Conservation (phyloP, 2,888 invertebrate genomes). For the Macrophya annulata region DNA sequence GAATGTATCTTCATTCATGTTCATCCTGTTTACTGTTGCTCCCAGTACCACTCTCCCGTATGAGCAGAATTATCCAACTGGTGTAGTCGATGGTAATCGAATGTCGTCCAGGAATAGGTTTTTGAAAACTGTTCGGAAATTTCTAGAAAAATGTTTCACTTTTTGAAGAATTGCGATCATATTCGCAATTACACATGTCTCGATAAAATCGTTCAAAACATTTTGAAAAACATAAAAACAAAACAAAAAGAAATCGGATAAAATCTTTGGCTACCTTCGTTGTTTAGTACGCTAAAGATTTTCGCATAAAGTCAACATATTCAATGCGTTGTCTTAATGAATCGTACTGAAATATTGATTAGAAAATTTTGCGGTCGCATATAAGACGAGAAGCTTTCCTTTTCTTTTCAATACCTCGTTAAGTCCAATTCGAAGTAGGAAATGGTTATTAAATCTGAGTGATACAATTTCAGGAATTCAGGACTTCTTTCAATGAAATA, state of each 20-base stretch:
- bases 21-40: too few relatives aligned
- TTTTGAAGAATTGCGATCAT: too few relatives aligned
- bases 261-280: not conserved
- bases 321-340: not conserved
- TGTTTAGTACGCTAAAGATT: not conserved
- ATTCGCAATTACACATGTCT: too few relatives aligned
- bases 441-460: not conserved
- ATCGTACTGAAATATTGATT: not conserved
- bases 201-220: too few relatives aligned
- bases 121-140: too few relatives aligned
- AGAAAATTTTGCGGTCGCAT: not conserved
- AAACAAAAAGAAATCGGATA: not conserved
- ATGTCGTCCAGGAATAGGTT: too few relatives aligned
- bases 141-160: too few relatives aligned
- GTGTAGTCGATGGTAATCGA: too few relatives aligned
- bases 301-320: not conserved
- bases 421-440: not conserved
- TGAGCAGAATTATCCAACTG: too few relatives aligned
- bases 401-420: not conserved
- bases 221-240: too few relatives aligned
- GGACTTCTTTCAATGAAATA: conserved; percentile 65
- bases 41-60: too few relatives aligned
- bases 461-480: conserved; percentile 65
- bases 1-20: too few relatives aligned
- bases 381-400: not conserved